Evolutionary conservation across 2,888 invertebrate genomes (phyloP).

Genomic region (Agrypnus murinus): DNA sequence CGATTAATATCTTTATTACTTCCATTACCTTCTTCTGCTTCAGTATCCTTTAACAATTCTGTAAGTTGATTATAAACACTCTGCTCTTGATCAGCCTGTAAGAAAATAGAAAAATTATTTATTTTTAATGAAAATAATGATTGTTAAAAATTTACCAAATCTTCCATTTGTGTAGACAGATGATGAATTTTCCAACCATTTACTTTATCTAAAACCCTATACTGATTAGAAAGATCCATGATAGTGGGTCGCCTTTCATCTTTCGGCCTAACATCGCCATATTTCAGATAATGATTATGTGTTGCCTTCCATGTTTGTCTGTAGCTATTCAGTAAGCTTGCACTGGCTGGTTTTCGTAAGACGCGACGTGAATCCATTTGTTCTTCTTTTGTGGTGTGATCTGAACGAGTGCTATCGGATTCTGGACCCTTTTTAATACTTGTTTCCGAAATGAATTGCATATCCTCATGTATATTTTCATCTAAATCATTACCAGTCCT

Average conservation of each 20-base stretch:
- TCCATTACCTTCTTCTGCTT: conserved; percentile 66
- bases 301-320: conserved; percentile 82
- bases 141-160: conserved; percentile 83
- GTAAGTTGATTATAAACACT: conserved; percentile 70
- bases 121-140: background rate
- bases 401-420: conserved; percentile 67
- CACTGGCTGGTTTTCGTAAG: conserved; percentile 68
- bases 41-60: conserved; percentile 68
- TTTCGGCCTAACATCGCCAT: conserved; percentile 89
- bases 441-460: conserved; percentile 77
- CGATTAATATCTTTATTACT: conserved; percentile 68
- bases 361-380: conserved; percentile 61
- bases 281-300: conserved; percentile 83
- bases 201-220: conserved; percentile 88
- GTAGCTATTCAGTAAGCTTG: conserved; percentile 77
- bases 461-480: conserved; percentile 74
- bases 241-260: conserved; percentile 91
- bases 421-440: conserved; percentile 69
- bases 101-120: conserved; percentile 1
- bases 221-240: conserved; percentile 92
- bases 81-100: conserved; percentile 74
- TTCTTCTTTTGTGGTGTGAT: conserved; percentile 67
- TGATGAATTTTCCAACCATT: conserved; percentile 97
- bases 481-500: conserved; percentile 75
- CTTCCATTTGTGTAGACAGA: conserved; percentile 93